Evolutionary conservation across 2,797 vertebrate species (phyloP).

Genomic region (Notamacropus eugenii): DNA sequence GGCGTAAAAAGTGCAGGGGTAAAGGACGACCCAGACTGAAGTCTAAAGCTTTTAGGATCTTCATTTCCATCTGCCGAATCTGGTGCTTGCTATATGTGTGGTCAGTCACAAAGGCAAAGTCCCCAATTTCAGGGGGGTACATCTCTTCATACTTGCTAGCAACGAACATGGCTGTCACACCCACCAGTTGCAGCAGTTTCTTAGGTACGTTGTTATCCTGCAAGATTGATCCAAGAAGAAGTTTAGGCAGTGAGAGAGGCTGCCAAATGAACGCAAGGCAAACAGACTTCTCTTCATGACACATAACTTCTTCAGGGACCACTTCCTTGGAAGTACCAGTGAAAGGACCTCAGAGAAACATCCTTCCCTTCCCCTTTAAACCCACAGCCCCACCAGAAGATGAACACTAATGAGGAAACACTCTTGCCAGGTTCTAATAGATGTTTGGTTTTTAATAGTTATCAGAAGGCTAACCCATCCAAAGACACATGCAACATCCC

Average conservation of each 20-base stretch:
- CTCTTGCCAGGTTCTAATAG: background rate
- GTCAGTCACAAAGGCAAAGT: constrained; percentile 79
- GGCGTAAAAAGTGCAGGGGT: constrained; percentile 78
- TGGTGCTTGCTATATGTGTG: constrained; percentile 73
- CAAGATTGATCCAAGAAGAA: constrained; percentile 8
- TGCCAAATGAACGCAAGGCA: background rate
- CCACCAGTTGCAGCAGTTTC: constrained; percentile 90
- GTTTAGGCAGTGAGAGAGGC: constrained; percentile 5
- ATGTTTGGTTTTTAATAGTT: background rate
- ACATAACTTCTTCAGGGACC: background rate
- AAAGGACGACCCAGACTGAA: constrained; percentile 78
- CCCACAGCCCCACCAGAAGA: background rate
- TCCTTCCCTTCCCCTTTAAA: background rate
- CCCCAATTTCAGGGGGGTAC: constrained; percentile 62
- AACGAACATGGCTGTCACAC: constrained; percentile 82
- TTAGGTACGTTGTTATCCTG: constrained; percentile 89
- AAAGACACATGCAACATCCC: background rate
- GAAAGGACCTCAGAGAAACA: background rate
- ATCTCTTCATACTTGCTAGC: constrained; percentile 84
- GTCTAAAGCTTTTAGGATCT: constrained; percentile 80
- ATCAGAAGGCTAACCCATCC: background rate
- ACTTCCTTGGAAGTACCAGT: background rate
- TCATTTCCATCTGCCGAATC: constrained; percentile 83
- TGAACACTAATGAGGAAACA: background rate
- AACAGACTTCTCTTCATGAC: background rate